Conservation (phyloP, 2,888 invertebrate species). For the Timema podura region DNA sequence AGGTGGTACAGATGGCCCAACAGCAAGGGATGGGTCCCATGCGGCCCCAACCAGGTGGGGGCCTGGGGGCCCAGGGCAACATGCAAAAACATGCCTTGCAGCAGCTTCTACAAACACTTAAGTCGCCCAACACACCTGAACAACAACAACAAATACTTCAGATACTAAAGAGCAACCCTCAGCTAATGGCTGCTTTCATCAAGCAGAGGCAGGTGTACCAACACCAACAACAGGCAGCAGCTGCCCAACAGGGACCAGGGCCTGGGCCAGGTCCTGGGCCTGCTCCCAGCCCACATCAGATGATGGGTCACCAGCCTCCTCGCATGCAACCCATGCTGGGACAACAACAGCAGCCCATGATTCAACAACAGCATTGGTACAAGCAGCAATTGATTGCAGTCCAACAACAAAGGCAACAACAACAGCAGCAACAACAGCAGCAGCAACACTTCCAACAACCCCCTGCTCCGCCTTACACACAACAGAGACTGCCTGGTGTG, state of each 20-base stretch:
- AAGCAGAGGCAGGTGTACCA: slow-evolving; percentile 70
- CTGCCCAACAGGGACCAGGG: slow-evolving; percentile 46
- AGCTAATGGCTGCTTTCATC: slow-evolving; percentile 92
- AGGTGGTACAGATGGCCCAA: slow-evolving; percentile 50
- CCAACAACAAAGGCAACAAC: slow-evolving; percentile 36
- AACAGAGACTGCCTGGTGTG: slow-evolving; percentile 49
- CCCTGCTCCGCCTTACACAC: slow-evolving; percentile 51
- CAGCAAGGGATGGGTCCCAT: slow-evolving; percentile 34
- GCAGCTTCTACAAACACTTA: slow-evolving; percentile 83
- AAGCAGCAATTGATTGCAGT: slow-evolving; percentile 39
- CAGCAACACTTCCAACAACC: slow-evolving; percentile 53
- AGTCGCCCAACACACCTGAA: slow-evolving; percentile 84
- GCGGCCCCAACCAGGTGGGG: slow-evolving; percentile 4
- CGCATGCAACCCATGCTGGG: slow-evolving; percentile 42
- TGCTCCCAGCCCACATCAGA: slow-evolving; percentile 38
- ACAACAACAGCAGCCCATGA: slow-evolving; percentile 45
- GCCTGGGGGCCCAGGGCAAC: slow-evolving; percentile 19
- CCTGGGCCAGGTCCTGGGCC: slow-evolving; percentile 37
- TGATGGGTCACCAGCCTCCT: slow-evolving; percentile 30
- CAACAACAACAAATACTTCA: slow-evolving; percentile 87
- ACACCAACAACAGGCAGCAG: slow-evolving; percentile 41
- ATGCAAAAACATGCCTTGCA: slow-evolving; percentile 66
- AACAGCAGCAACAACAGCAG: slow-evolving; percentile 39
- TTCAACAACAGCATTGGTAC: slow-evolving; percentile 39
- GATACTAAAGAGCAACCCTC: slow-evolving; percentile 90